A percentile compares a stretch with the other conserved stretches of the same genome.
phyloP scores from a whole-genome alignment of 2,113 vertebrate genomes.

The Rhabdomys dilectus region DNA sequence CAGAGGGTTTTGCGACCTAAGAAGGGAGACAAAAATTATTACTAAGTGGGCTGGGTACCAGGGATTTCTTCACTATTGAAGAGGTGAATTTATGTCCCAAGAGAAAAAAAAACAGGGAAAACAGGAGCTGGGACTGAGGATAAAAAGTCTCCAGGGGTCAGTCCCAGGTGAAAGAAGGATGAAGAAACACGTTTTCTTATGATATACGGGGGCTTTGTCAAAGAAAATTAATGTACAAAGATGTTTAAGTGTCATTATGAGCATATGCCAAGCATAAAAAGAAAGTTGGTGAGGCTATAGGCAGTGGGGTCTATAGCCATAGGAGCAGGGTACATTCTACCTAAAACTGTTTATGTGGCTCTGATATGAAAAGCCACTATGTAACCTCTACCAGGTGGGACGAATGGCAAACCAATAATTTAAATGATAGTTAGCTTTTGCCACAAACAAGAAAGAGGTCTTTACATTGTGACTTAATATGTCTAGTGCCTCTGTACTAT shows the following conservation, averaged over 20 bases:
- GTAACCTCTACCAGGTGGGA: background rate
- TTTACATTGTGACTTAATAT: background rate
- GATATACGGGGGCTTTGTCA: background rate
- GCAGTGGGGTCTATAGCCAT: accelerated
- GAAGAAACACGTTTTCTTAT: background rate
- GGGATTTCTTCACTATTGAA: background rate
- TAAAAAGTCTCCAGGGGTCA: background rate
- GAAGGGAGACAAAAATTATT: background rate
- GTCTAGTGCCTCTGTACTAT: background rate
- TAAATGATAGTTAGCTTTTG: background rate
- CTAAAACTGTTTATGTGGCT: background rate
- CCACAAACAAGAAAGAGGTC: background rate
- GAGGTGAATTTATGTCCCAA: background rate
- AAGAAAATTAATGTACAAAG: background rate
- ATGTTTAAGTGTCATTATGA: background rate
- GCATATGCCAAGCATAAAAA: background rate
- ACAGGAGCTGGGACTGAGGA: background rate
- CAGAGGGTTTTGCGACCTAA: background rate
- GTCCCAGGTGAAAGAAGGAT: background rate
- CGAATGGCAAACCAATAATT: background rate
- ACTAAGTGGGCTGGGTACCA: background rate
- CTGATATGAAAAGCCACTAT: background rate
- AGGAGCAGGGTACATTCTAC: background rate
- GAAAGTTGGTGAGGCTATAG: background rate
- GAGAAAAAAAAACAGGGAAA: background rate